Base-by-base conservation (phyloP, 2,888 invertebrate genomes). In the Calephelis perditalis region DNA sequence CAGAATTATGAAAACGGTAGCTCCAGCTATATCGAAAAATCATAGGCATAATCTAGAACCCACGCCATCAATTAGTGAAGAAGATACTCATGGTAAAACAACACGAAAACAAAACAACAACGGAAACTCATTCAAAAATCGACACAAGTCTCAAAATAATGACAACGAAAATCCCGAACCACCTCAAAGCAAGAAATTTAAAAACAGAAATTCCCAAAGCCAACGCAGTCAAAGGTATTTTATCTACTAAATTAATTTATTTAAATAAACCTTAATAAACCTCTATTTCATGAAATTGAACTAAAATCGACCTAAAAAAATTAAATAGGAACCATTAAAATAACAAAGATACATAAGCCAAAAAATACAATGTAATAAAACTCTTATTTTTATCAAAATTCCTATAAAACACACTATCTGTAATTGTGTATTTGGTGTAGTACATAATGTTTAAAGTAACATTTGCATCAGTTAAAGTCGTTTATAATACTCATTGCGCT, bases 1-100 rank as follows among this genome's bases (percentile, higher is more conserved):
- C 60, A 92, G 95, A 72, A 95, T 96, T 62, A 77, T 95, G 56
- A 96, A 96, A 86, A 96, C 96, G 0, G 93, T 94, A n/a, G 94
- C 94, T 15, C 95, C 95, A 1, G 87, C 91, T 47, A 85, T 92
- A 62, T 78, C 84, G 52, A 92, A 85, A 78, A 87, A 82, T 73
- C 91, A 92, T 68, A 88, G 92, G 68, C 86, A 91, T 67, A 92
- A 91, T 74, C 84, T 95, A 67, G 95, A 95, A 74, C 93, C 94
- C 3, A 94, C 94, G 3, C 94, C 89, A 45, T 90, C 92, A 10
- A 83, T 92, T 62, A 91, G 83, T 60, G 95, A 94, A 56, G 94
- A 94, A 70, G 91, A 81, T 56, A 85, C 90, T 63, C 92, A 91
- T 73, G 90, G 90, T 61, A 86, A 91, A 74, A 89, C 91, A 63